Evolutionary conservation across 2,888 invertebrate genomes (phyloP).

Genomic region (Tanytarsus gracilentus): DNA sequence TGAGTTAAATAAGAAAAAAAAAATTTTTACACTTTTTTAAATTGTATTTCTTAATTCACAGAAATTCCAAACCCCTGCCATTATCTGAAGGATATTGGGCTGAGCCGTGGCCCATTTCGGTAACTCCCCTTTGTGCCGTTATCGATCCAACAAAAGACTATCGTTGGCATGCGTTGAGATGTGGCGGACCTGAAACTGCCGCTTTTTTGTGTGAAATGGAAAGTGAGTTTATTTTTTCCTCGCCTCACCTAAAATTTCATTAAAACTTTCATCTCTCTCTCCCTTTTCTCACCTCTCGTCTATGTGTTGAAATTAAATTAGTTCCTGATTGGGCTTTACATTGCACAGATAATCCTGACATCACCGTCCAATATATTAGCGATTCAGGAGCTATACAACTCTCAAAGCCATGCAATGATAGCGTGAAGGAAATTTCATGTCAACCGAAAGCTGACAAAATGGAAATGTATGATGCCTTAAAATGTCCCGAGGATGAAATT

Average conservation of each 20-base stretch:
- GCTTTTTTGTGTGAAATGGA: slow-evolving; percentile 73
- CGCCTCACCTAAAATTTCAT: not conserved
- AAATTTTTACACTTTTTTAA: not conserved
- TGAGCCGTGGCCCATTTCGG: slow-evolving; percentile 53
- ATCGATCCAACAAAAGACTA: slow-evolving; percentile 68
- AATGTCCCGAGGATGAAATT: slow-evolving; percentile 17
- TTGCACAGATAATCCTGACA: slow-evolving; percentile 63
- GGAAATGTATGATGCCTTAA: slow-evolving; percentile 17
- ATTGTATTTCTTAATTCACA: slow-evolving; percentile 29
- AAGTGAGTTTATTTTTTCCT: slow-evolving; percentile 46
- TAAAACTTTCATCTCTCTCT: not conserved
- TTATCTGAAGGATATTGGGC: slow-evolving; percentile 59
- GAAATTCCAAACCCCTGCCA: slow-evolving; percentile 41
- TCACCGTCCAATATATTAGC: slow-evolving; percentile 65
- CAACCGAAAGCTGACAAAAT: slow-evolving; percentile 46
- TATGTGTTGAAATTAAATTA: slow-evolving; percentile 39
- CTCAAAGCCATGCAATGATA: slow-evolving; percentile 65
- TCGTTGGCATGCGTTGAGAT: slow-evolving; percentile 65
- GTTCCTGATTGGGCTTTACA: slow-evolving; percentile 72
- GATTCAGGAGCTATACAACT: slow-evolving; percentile 68
- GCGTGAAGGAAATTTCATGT: slow-evolving; percentile 62
- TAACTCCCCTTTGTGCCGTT: slow-evolving; percentile 60
- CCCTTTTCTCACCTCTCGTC: not conserved
- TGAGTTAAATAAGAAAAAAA: slow-evolving; percentile 46
- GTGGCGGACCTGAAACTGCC: slow-evolving; percentile 66